Evolutionary conservation across 2,113 vertebrate genomes (phyloP).

Genomic region (mouse (Mus musculus)): DNA sequence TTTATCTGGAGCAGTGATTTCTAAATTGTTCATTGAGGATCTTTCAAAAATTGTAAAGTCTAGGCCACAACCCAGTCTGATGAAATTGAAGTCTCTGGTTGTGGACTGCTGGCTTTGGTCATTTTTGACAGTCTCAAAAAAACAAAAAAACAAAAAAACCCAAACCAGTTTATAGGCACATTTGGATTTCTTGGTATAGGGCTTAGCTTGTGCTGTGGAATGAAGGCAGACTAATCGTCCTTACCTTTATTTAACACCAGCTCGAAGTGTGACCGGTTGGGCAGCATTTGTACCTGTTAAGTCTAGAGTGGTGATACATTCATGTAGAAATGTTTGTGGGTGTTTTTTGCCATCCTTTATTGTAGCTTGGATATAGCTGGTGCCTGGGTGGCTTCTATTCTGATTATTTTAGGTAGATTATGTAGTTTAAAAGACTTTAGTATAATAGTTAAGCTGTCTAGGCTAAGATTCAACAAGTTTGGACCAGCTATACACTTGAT

Average conservation of each 20-base stretch:
- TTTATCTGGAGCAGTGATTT: background rate
- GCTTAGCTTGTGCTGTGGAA: background rate
- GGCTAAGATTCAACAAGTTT: background rate
- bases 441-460: constrained; percentile 22
- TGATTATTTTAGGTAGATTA: background rate
- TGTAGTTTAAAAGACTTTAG: background rate
- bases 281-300: background rate
- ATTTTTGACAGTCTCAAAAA: constrained; percentile 13
- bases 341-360: constrained; percentile 18
- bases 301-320: background rate
- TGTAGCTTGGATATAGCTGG: background rate
- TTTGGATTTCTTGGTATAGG: background rate
- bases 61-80: background rate
- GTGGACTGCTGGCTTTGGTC: background rate
- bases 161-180: background rate
- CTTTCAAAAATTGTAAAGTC: constrained; percentile 1
- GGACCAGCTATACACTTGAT: background rate
- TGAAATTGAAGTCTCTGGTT: background rate
- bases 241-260: background rate
- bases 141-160: background rate
- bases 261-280: background rate
- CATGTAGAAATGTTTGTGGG: background rate
- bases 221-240: background rate
- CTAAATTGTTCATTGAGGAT: background rate
- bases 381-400: background rate